A percentile compares a stretch with the other conserved stretches of the same genome.
Conservation (phyloP, 1,140 invertebrate species). For the Drosophila bocki region DNA sequence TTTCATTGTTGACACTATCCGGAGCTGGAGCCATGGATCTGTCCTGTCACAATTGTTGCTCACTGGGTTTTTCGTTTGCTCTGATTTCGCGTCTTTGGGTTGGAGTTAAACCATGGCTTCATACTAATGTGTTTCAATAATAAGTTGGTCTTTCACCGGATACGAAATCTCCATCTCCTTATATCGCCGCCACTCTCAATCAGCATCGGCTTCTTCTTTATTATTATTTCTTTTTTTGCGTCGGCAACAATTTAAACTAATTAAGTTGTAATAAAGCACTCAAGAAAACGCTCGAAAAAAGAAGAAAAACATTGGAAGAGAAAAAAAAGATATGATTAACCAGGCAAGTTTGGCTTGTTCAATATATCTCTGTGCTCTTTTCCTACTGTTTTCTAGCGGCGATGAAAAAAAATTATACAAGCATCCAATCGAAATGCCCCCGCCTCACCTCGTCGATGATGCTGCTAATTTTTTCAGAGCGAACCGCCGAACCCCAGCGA, state of each 20-base stretch:
- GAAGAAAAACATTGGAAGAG: conserved; percentile 21
- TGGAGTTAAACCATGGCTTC: background rate
- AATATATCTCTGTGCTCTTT: conserved; percentile 45
- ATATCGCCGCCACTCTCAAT: conserved; percentile 14
- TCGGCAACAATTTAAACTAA: conserved; percentile 80
- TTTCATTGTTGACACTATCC: conserved; percentile 79
- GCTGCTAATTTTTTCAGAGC: conserved; percentile 75
- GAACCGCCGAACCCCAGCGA: conserved; percentile 21
- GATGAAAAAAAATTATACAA: conserved; percentile 41
- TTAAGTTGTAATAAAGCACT: conserved; percentile 81
- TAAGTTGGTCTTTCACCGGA: conserved; percentile 59
- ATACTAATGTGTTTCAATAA: background rate
- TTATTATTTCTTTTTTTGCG: conserved; percentile 48
- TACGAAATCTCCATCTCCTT: conserved; percentile 1
- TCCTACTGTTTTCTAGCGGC: conserved; percentile 56
- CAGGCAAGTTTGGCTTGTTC: conserved; percentile 41
- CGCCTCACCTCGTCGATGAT: conserved; percentile 59
- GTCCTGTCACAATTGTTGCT: conserved; percentile 81
- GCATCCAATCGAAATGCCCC: conserved; percentile 54
- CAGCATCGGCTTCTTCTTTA: conserved; percentile 33
- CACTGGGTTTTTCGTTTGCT: conserved; percentile 35
- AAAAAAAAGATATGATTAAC: conserved; percentile 52
- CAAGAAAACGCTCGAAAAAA: conserved; percentile 61
- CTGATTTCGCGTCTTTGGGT: conserved; percentile 31
- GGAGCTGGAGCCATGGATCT: conserved; percentile 43